These are phyloP conservation scores for Falco columbarius DNA, from an alignment of 2,797 vertebrate species.

Conservation along the genomic window DNA sequence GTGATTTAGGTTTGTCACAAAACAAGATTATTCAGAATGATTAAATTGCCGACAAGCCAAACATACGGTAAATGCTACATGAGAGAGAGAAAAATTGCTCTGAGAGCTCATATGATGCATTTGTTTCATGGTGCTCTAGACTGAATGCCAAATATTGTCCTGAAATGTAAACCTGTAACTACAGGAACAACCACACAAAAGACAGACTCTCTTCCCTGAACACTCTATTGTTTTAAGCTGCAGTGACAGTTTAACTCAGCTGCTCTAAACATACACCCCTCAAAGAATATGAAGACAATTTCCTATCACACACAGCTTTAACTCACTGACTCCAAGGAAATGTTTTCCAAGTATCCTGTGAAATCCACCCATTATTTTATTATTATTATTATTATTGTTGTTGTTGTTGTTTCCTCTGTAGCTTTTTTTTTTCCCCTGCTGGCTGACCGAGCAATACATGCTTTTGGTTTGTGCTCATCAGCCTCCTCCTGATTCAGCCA, in stretches of 20 bases:
- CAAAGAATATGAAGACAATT: background rate
- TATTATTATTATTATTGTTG: too few species aligned
- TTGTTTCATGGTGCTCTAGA: background rate
- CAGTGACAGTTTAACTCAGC: background rate
- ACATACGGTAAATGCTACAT: constrained; percentile 55
- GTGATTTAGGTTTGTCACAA: constrained; percentile 70
- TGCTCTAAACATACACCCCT: background rate
- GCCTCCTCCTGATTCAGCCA: background rate
- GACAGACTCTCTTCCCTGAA: background rate
- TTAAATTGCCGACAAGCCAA: constrained; percentile 70
- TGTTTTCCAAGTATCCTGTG: background rate
- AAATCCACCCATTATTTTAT: background rate
- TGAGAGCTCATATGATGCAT: background rate
- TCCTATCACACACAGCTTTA: background rate
- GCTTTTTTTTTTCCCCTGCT: background rate
- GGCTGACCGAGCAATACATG: background rate
- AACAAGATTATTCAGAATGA: constrained; percentile 70
- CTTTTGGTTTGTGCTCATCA: background rate
- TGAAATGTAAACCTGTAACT: background rate
- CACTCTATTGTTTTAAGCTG: background rate
- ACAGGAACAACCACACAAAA: background rate
- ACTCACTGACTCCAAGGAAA: background rate
- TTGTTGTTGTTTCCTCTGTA: background rate
- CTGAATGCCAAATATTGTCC: background rate
- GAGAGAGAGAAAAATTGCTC: constrained; percentile 52